phyloP scores from a whole-genome alignment of 2,113 vertebrate genomes.

The Labrus mixtus region DNA sequence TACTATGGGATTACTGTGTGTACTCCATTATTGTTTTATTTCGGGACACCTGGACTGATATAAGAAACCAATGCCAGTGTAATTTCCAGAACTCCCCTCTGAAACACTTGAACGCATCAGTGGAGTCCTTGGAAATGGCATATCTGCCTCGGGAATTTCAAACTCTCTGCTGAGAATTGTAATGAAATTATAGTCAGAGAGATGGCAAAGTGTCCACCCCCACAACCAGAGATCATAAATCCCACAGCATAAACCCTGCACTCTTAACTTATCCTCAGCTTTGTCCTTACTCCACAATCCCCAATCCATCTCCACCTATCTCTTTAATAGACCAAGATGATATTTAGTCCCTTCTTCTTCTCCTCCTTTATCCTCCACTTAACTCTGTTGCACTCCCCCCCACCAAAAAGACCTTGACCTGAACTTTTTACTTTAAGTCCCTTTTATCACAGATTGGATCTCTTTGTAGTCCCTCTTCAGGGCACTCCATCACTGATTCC shows the following conservation, averaged over 20 bases:
- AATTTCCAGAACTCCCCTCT: conserved; percentile 23
- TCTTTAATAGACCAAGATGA: conserved; percentile 24
- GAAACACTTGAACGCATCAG: conserved; percentile 57
- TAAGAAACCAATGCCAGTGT: conserved; percentile 22
- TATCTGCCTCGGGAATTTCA: conserved; percentile 33
- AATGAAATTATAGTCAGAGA: conserved; percentile 47
- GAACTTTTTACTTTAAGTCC: conserved; percentile 28
- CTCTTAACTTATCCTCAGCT: neutral
- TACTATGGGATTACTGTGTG: neutral
- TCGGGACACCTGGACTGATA: conserved; percentile 21
- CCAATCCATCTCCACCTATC: conserved; percentile 26
- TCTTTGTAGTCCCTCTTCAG: conserved; percentile 31
- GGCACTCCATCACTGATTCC: conserved; percentile 23
- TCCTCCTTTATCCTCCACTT: conserved; percentile 9
- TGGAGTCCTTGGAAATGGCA: conserved; percentile 43
- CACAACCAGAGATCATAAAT: conserved; percentile 49
- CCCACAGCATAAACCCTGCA: conserved; percentile 6
- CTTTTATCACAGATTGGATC: conserved; percentile 49
- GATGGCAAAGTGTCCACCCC: conserved; percentile 32
- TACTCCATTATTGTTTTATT: conserved; percentile 32
- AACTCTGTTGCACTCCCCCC: conserved; percentile 15
- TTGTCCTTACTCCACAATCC: conserved; percentile 25
- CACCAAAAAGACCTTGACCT: conserved; percentile 13
- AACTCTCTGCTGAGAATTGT: conserved; percentile 47
- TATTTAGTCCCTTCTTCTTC: conserved; percentile 25